Evolutionary conservation across 2,888 invertebrate species (phyloP).

Genomic region (Nephrotoma flavescens): DNA sequence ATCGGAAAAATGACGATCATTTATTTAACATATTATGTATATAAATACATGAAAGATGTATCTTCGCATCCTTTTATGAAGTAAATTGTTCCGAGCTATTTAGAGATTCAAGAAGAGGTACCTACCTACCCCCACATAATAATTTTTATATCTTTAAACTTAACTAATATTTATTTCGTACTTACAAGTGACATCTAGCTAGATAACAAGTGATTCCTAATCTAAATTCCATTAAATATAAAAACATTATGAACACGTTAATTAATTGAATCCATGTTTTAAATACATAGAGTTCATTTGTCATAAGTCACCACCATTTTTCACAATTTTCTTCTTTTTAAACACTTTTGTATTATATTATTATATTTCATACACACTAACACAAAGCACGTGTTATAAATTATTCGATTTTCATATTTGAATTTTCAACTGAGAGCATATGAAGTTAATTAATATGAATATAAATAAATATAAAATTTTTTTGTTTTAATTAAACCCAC

Average conservation of each 20-base stretch:
- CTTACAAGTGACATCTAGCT: background rate
- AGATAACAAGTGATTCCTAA: background rate
- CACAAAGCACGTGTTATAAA: background rate
- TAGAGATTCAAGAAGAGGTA: too few relatives aligned
- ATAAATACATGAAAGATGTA: too few relatives aligned
- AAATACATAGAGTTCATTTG: background rate
- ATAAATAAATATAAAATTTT: background rate
- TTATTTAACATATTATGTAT: too few relatives aligned
- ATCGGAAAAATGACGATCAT: background rate
- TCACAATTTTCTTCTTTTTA: background rate
- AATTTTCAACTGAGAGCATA: background rate
- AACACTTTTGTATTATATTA: background rate
- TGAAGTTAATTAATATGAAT: background rate
- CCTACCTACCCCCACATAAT: too few relatives aligned
- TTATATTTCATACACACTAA: background rate
- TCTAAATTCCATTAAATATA: background rate
- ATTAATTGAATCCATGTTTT: background rate
- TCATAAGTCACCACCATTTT: background rate
- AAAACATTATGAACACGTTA: background rate
- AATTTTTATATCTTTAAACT: too few relatives aligned
- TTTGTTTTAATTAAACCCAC: background rate
- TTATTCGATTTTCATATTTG: background rate
- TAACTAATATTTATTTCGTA: background rate
- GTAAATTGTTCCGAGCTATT: too few relatives aligned
- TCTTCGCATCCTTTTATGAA: too few relatives aligned